Conservation (phyloP, 92 coral and sea anemone species). For the Palythoa caribaeorum region DNA sequence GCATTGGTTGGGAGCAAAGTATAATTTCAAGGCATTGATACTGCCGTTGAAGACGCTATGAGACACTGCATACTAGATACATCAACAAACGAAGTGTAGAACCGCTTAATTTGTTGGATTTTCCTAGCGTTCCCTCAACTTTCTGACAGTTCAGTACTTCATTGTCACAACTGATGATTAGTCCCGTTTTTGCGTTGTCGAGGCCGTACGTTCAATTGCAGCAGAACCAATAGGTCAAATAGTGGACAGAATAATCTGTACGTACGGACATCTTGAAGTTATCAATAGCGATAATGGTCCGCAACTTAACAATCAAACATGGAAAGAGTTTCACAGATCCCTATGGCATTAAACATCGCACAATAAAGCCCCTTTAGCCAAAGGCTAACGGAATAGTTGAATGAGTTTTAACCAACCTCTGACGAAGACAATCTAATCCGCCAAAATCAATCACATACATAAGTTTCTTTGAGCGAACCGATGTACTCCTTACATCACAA, state of each 20-base stretch:
- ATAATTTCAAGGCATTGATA: slow-evolving; percentile 34
- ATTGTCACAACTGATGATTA: background rate
- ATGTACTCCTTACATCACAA: slow-evolving; percentile 48
- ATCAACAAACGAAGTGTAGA: no score
- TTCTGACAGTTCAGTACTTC: slow-evolving; percentile 49
- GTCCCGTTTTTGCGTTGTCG: slow-evolving; percentile 49
- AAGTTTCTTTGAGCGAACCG: slow-evolving; percentile 54
- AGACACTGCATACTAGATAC: no score
- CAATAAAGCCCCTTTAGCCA: slow-evolving; percentile 14
- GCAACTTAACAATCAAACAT: slow-evolving; percentile 45
- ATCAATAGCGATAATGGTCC: slow-evolving; percentile 58
- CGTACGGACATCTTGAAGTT: slow-evolving; percentile 39
- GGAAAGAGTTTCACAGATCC: slow-evolving; percentile 31
- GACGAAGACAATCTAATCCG: slow-evolving; percentile 27
- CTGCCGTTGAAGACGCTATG: slow-evolving; percentile 14
- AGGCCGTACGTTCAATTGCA: slow-evolving; percentile 31
- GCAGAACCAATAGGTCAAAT: slow-evolving; percentile 39
- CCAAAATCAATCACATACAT: slow-evolving; percentile 7
- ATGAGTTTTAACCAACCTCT: no score
- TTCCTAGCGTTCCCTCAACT: slow-evolving; percentile 55
- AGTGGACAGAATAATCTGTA: slow-evolving; percentile 42
- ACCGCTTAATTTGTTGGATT: slow-evolving; percentile 34
- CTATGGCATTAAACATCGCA: slow-evolving; percentile 35
- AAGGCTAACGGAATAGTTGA: no score
- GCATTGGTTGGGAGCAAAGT: slow-evolving; percentile 31